Conservation (phyloP, 2,113 vertebrate genomes). For the Seriola quinqueradiata region DNA sequence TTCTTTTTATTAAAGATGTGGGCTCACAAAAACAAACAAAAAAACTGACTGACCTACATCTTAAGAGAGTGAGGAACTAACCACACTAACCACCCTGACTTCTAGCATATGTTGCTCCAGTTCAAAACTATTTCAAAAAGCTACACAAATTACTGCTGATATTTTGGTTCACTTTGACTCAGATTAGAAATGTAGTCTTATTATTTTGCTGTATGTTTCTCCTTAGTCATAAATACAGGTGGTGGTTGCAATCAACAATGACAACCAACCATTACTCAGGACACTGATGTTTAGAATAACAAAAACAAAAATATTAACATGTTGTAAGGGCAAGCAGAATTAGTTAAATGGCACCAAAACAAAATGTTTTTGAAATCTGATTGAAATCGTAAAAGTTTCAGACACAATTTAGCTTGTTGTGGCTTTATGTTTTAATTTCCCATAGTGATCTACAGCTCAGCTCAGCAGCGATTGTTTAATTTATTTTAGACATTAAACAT, state of each 20-base stretch:
- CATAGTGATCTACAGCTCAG: no score
- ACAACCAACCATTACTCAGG: neutral
- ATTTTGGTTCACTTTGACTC: neutral
- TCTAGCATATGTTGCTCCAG: neutral
- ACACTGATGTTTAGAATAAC: neutral
- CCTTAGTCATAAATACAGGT: neutral
- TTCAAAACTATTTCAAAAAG: conserved; percentile 21
- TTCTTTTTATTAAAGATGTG: neutral
- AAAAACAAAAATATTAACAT: neutral
- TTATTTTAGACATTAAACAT: neutral
- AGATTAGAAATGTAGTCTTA: neutral
- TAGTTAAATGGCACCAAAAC: neutral
- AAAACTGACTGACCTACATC: neutral
- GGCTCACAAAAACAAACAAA: neutral
- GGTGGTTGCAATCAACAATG: neutral
- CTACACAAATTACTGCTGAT: conserved; percentile 11
- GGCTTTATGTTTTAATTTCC: neutral
- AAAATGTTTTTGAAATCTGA: neutral
- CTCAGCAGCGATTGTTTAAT: neutral
- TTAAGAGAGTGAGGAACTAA: neutral
- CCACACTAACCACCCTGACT: neutral
- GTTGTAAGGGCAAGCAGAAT: neutral
- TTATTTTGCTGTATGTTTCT: neutral
- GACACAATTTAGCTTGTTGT: neutral
- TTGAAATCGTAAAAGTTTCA: neutral